These are phyloP conservation scores for Daboia siamensis DNA, from an alignment of 2,113 vertebrate species.

Conservation along the genomic window DNA sequence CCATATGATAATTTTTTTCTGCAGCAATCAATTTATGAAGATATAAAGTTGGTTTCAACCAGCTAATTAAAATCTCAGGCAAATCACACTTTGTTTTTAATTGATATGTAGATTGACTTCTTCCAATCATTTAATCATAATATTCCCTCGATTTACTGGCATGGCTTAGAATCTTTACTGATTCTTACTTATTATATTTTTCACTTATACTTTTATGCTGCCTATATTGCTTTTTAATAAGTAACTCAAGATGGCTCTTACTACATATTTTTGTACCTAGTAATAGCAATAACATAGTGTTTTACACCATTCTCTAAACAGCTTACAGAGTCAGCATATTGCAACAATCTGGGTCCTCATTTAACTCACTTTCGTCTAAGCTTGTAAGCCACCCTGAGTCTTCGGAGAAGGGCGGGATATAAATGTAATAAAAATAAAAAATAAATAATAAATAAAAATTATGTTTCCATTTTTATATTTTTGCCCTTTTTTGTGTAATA, in stretches of 20 bases:
- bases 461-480: not conserved
- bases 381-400: too few relatives aligned
- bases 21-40: not conserved
- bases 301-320: not conserved
- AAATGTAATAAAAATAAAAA: too few relatives aligned
- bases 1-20: not conserved
- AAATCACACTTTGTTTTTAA: not conserved
- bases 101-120: not conserved
- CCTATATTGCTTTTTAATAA: not conserved
- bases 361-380: too few relatives aligned
- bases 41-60: not conserved
- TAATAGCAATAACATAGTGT: not conserved
- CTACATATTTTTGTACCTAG: not conserved
- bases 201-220: not conserved
- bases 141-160: not conserved
- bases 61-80: not conserved
- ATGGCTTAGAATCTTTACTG: not conserved
- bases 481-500: too few relatives aligned
- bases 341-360: not conserved
- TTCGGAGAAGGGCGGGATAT: too few relatives aligned
- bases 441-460: too few relatives aligned
- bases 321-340: not conserved
- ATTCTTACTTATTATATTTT: not conserved
- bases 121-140: not conserved
- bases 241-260: not conserved